Base-by-base conservation (phyloP, 2,888 invertebrate species). In the Eubasilissa splendida region DNA sequence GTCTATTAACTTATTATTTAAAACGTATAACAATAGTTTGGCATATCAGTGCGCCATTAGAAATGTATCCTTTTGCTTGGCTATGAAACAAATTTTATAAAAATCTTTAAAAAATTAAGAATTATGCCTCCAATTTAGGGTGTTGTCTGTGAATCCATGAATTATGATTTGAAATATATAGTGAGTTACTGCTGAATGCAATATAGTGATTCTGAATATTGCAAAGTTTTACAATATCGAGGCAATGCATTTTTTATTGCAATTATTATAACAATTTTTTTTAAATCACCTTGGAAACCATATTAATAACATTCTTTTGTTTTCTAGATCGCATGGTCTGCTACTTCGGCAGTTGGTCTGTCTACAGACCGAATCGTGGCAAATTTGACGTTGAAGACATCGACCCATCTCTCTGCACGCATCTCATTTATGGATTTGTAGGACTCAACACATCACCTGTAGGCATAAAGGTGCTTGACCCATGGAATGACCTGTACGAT, bases 331-430 rank as follows among this genome's bases (percentile, higher is more conserved):
- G 59, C 22, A 0, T 80, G 56, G 80, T 77, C 0, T 96, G 96
- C 85, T 96, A 96, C 87, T 94, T 93, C 84, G 95, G 95, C 3
- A 92, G 93, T 10, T 96, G 96, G 96, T 91, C 96, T 0, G 92
- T 92, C 0, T 95, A 95, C 85, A 91, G 96, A 56, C 87, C 86
- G 0, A 92, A 91, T 0, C 86, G 88, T 74, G 96, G 95, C 0
- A 91, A 93, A 86, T 95, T 93, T 85, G 90, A 92, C 10, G 92
- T 95, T 0, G 89, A 90, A 10, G 85, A 94, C 81, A 93, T 96
- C 65, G 92, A 95, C 85, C 91, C 94, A 0, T 87, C 87, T 10
- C 88, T 95, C 0, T 96, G 96, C 86, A 95, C 96, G 0, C 96
- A 96, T 85, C 79, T 78, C 31, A 91, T 95, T 12, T 96, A 95